Conservation (phyloP, 2,113 vertebrate species). For the Perccottus glenii region DNA sequence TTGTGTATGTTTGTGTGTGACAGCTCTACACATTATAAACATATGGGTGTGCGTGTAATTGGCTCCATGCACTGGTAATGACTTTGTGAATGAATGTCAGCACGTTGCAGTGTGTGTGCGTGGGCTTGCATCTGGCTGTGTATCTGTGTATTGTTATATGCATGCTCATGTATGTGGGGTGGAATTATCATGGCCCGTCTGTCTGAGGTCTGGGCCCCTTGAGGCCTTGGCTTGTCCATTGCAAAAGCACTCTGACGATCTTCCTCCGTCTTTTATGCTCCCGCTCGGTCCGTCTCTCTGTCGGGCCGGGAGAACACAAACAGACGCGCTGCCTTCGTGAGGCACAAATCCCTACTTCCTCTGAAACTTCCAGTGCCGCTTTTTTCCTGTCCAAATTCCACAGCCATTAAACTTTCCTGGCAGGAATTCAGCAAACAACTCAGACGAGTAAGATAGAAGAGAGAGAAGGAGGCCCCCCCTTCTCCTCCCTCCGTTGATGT, state of each 20-base stretch:
- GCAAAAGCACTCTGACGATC: constrained; percentile 80
- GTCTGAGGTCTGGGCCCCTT: constrained; percentile 70
- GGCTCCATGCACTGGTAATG: not conserved
- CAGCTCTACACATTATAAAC: constrained; percentile 9
- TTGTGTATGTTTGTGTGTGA: constrained; percentile 17
- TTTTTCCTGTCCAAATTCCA: constrained; percentile 94
- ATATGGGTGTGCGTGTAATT: constrained; percentile 28
- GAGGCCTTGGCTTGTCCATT: constrained; percentile 67
- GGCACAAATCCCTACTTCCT: constrained; percentile 89
- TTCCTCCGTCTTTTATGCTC: constrained; percentile 72
- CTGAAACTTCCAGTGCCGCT: constrained; percentile 88
- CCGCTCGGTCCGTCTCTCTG: constrained; percentile 26
- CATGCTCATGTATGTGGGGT: constrained; percentile 31
- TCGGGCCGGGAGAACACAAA: constrained; percentile 82
- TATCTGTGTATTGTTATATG: constrained; percentile 58
- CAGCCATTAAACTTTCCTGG: constrained; percentile 97
- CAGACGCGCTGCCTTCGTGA: constrained; percentile 84
- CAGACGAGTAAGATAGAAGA: constrained; percentile 60
- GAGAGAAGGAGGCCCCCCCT: constrained; percentile 23
- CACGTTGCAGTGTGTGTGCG: constrained; percentile 14
- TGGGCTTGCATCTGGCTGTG: constrained; percentile 36
- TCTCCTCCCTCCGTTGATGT: constrained; percentile 74
- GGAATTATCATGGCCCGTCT: constrained; percentile 58
- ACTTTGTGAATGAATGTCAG: constrained; percentile 1
- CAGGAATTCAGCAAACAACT: constrained; percentile 82